Evolutionary conservation across 2,113 vertebrate species (phyloP), one percentile per base, ranked within the genome.

Genomic region (Taurulus bubalis): DNA sequence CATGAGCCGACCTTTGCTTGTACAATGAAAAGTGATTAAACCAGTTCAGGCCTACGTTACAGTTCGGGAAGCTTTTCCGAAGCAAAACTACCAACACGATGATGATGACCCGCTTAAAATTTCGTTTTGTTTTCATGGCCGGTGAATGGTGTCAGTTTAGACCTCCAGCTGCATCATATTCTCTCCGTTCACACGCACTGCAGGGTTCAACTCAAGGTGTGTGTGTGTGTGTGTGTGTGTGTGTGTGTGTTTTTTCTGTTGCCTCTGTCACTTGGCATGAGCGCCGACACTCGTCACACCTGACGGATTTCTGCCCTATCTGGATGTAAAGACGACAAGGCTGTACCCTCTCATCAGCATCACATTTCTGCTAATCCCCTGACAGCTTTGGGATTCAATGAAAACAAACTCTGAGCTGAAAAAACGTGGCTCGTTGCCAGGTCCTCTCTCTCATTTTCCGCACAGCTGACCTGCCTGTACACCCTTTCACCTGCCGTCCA

Each of bases 341-440:
- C 76, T 66, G 79, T 55, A 59, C 3, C 49, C 30, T 85, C 58
- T 36, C 40, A 10, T 82, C 71, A 81, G 66, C 82, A 2, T 77
- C 80, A 58, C 3, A 55, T 28, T 20, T 36, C 16, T 6, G 45
- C 75, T 71, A 24, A 75, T 62, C 71, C 24, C 60, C 74, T 28
- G 82, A 45, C 79, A 49, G 70, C 74, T 74, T 24, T 11, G 0
- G 63, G 74, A 69, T 65, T 49, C 58, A 45, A 53, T 30, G 47
- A 18, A 51, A 72, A 71, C 30, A 59, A 8, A 58, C n/a, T 51
- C 22, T 3, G 34, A 45, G 72, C 45, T 45, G 24, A 2, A 6
- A 7, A 4, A 7, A 7, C 2, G 7, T 26, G 47, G 58, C 66
- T 63, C 22, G 0, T 1, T 5, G 16, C 59, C 69, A 28, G 1